phyloP scores from a whole-genome alignment of 2,113 vertebrate genomes.

The Microcebus tavaratra region DNA sequence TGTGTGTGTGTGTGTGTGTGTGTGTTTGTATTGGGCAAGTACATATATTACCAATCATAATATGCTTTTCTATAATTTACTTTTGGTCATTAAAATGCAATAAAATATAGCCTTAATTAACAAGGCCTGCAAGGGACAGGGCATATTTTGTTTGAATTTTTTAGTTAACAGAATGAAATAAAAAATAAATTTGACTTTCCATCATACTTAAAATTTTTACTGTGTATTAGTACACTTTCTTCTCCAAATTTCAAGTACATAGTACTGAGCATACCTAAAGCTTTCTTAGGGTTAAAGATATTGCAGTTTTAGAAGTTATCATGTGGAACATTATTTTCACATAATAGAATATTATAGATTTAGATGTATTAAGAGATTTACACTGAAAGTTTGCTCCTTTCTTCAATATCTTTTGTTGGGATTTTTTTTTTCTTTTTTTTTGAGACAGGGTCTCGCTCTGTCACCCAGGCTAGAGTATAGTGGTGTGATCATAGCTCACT shows the following conservation, averaged over 20 bases:
- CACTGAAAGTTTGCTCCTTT: neutral
- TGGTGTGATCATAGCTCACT: too few species aligned
- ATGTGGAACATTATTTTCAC: neutral
- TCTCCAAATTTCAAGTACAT: neutral
- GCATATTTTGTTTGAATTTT: slow-evolving; percentile 18
- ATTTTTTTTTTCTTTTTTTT: neutral
- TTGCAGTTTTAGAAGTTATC: neutral
- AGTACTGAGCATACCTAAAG: neutral
- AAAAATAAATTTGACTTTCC: slow-evolving; percentile 17
- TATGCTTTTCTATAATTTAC: neutral
- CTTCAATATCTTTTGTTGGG: neutral
- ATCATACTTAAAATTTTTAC: neutral
- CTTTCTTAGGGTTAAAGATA: neutral
- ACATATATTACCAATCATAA: neutral
- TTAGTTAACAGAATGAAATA: slow-evolving; percentile 6
- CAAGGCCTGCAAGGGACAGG: neutral
- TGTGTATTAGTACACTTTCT: neutral
- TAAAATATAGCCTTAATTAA: slow-evolving; percentile 5
- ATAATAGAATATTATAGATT: neutral
- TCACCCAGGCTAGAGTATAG: too few species aligned
- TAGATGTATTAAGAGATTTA: neutral
- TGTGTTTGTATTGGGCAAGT: neutral
- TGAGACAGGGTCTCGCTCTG: too few species aligned
- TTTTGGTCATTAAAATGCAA: slow-evolving; percentile 20
- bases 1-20: neutral